A percentile compares a stretch with the other conserved stretches of the same genome.
Evolutionary conservation across 1,140 invertebrate genomes (phyloP).

Genomic region (Drosophila pandora): DNA sequence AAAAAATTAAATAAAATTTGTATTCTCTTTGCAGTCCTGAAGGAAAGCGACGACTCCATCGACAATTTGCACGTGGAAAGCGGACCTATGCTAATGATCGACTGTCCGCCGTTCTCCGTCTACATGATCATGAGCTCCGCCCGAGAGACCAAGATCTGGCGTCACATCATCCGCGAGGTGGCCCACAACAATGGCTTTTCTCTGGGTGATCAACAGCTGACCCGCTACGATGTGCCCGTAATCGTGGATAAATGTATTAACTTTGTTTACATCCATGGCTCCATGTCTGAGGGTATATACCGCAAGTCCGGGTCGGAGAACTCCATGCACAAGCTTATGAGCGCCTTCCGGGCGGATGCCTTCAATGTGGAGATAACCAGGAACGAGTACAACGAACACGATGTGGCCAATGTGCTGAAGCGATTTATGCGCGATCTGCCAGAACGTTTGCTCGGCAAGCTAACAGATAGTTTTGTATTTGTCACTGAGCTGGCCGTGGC

Average conservation of each 20-base stretch:
- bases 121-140: slow-evolving; percentile 89
- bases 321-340: slow-evolving; percentile 90
- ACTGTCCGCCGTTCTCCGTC: slow-evolving; percentile 87
- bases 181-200: slow-evolving; percentile 90
- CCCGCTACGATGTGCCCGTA: slow-evolving; percentile 93
- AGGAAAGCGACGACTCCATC: slow-evolving; percentile 76
- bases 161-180: slow-evolving; percentile 88
- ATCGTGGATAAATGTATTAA: slow-evolving; percentile 96
- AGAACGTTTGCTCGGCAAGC: slow-evolving; percentile 87
- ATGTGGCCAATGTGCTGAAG: slow-evolving; percentile 93
- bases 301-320: slow-evolving; percentile 90
- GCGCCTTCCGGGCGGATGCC: slow-evolving; percentile 90
- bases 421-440: slow-evolving; percentile 92
- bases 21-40: slow-evolving; percentile 74
- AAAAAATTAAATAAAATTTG: neutral
- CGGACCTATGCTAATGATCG: slow-evolving; percentile 87
- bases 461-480: slow-evolving; percentile 84
- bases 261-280: slow-evolving; percentile 93
- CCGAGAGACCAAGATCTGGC: slow-evolving; percentile 89
- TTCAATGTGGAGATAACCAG: slow-evolving; percentile 91
- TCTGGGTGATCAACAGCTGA: slow-evolving; percentile 93
- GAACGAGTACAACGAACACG: slow-evolving; percentile 91
- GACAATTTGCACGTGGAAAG: slow-evolving; percentile 85
- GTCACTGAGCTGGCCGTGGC: slow-evolving; percentile 85
- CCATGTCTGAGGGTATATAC: slow-evolving; percentile 94